Evolutionary conservation across 1,140 invertebrate genomes (phyloP).

Genomic region (Lysiphlebus fabarum): DNA sequence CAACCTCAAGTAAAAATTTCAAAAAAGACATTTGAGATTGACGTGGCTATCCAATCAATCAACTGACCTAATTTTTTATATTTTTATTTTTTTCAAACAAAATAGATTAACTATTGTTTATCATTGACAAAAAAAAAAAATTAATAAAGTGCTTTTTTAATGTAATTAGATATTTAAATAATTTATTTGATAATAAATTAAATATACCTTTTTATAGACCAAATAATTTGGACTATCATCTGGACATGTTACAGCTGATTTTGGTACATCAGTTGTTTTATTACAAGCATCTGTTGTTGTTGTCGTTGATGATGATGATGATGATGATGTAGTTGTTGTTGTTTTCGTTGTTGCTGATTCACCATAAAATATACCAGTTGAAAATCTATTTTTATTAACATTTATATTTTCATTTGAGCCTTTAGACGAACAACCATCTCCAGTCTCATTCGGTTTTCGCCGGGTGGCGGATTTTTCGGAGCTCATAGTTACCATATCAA

Average conservation of each 20-base stretch:
- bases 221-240: conserved; percentile 50
- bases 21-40: conserved; percentile 7
- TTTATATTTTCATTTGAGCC: conserved; percentile 30
- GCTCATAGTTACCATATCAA: conserved; percentile 54
- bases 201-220: conserved; percentile 47
- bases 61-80: conserved; percentile 5
- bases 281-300: conserved; percentile 26
- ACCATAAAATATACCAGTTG: conserved; percentile 22
- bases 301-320: too few relatives aligned
- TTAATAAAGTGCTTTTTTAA: not conserved
- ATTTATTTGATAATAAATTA: not conserved
- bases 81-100: not conserved
- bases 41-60: conserved; percentile 3
- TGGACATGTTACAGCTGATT: conserved; percentile 41
- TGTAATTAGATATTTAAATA: not conserved
- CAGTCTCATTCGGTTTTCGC: conserved; percentile 42
- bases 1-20: not conserved
- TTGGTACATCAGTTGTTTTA: conserved; percentile 22
- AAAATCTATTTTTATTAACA: conserved; percentile 23
- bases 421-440: conserved; percentile 32
- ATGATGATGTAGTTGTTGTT: conserved; percentile 19
- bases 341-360: conserved; percentile 19
- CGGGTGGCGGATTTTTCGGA: conserved; percentile 51
- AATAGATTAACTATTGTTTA: not conserved
- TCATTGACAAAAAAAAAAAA: not conserved